Percentiles rank a stretch among this genome's conserved stretches.
These are phyloP conservation scores for Neoitamus cyanurus DNA, from an alignment of 2,888 invertebrate species.

Conservation along the genomic window DNA sequence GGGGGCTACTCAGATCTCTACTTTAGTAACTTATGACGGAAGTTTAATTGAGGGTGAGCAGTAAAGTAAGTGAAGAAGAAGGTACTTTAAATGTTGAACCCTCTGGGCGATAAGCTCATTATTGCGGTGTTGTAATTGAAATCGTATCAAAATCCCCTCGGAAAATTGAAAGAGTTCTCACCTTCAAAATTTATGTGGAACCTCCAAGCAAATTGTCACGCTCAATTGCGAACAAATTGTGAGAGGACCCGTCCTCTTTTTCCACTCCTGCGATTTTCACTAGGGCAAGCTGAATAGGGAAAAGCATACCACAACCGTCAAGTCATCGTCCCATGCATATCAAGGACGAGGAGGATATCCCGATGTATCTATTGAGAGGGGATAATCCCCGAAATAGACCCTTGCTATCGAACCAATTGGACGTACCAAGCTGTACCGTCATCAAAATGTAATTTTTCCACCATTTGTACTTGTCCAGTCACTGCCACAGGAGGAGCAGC, in stretches of 20 bases:
- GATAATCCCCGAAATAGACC: not conserved
- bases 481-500: not conserved
- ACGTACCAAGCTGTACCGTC: slow-evolving; percentile 9
- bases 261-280: not conserved
- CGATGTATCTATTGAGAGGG: not conserved
- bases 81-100: too few relatives aligned
- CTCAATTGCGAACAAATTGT: not conserved
- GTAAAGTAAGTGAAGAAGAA: too few relatives aligned
- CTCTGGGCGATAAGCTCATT: not conserved
- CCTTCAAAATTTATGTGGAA: not conserved
- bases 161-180: not conserved
- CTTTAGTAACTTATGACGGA: too few relatives aligned
- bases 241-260: not conserved
- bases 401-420: slow-evolving; percentile 2
- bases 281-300: not conserved
- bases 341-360: not conserved
- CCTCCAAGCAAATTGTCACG: not conserved
- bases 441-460: slow-evolving; percentile 30
- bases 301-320: not conserved
- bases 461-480: slow-evolving; percentile 11
- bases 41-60: too few relatives aligned
- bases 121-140: not conserved
- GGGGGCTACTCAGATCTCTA: too few relatives aligned
- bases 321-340: slow-evolving; percentile 1
- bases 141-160: not conserved